Evolutionary conservation across 2,113 vertebrate genomes (phyloP), one percentile per base, ranked within the genome.

Genomic region (Daubentonia madagascariensis): DNA sequence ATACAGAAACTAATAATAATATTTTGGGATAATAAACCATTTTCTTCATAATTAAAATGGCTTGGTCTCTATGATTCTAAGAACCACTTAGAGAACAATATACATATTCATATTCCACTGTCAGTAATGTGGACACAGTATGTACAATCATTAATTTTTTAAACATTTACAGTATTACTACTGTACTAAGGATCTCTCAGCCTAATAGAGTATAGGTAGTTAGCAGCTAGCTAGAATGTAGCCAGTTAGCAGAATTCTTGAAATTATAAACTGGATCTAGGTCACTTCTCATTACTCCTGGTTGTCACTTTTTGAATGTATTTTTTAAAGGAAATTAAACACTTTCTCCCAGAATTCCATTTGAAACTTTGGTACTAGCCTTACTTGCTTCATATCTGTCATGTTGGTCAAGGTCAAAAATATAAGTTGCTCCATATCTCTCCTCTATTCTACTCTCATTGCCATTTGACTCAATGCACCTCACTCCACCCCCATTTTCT

Each of bases 51-150:
- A 85, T 50, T 97, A 95, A 68, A 95, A 50, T 43, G 70, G 22
- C 3, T 18, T 97, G 30, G 85, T n/a, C 32, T 96, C 40, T 93
- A 76, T 52, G 81, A 52, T 95, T 90, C 9, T 86, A 98, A 96
- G 63, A 96, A 25, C 32, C 23, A 94, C 57, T 76, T 37, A 80
- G n/a, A 96, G 57, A 90, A 57, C 2, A 61, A 78, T 9, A 70
- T 28, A 89, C 0, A 81, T 37, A 85, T 48, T 43, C 79, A 28
- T 45, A 65, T 81, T 59, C 35, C 18, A 97, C 30, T 86, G 22
- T 76, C 80, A 80, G 85, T 83, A 95, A 84, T 80, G 16, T 40
- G 20, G 61, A 84, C 50, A 25, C 1, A 93, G 16, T 80, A 89
- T 70, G 5, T 48, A 92, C 20, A 91, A 61, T 92, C 7, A 81